phyloP scores from a whole-genome alignment of 2,113 vertebrate genomes.

The Diadophis punctatus region DNA sequence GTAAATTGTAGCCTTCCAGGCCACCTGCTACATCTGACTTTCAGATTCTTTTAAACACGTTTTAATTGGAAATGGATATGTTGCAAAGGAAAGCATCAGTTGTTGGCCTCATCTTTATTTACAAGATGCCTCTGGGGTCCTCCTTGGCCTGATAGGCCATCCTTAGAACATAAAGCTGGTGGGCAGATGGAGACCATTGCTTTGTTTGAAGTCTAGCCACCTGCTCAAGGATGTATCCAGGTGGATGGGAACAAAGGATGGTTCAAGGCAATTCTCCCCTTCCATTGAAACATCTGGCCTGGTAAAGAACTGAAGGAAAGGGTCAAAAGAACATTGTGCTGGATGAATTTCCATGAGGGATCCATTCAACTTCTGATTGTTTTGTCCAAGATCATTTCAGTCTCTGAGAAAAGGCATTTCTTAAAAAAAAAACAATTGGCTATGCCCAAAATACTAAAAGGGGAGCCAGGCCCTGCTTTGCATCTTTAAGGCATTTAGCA shows the following conservation, averaged over 20 bases:
- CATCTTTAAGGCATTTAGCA: not conserved
- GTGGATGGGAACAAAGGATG: not conserved
- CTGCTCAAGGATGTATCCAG: not conserved
- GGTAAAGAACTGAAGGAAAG: not conserved
- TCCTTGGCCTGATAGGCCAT: not conserved
- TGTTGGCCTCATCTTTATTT: not conserved
- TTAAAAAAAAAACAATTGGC: not conserved
- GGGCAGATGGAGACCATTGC: not conserved
- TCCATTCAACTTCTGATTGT: not conserved
- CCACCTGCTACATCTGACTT: not conserved
- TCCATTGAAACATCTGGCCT: not conserved
- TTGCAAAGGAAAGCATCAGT: not conserved
- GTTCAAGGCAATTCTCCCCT: not conserved
- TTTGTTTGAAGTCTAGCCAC: not conserved
- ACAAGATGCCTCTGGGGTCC: not conserved
- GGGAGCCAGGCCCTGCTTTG: not conserved
- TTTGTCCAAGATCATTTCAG: not conserved
- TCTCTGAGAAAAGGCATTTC: not conserved
- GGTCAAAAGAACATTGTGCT: not conserved
- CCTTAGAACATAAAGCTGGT: not conserved
- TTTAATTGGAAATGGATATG: not conserved
- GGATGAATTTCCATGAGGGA: not conserved
- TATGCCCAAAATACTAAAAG: not conserved
- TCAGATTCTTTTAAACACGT: not conserved
- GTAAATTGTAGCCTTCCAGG: not conserved